Evolutionary conservation across 2,113 vertebrate genomes (phyloP).

Genomic region (Pelecanus crispus): DNA sequence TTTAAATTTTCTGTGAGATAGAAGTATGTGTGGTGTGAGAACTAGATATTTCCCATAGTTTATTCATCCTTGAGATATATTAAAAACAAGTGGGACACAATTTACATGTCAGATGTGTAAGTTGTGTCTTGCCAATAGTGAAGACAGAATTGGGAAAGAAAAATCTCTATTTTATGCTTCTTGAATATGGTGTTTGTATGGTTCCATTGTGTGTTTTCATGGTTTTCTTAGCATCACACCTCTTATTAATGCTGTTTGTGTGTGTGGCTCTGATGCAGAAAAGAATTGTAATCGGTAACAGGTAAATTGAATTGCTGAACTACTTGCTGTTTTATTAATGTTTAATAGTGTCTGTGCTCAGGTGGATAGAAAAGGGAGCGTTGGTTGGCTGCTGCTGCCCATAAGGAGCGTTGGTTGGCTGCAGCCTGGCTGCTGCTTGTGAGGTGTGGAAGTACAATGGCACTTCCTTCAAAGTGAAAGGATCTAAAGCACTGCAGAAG

Average conservation of each 20-base stretch:
- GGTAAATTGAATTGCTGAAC: conserved; percentile 42
- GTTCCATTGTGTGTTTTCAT: neutral
- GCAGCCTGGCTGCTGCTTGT: conserved; percentile 51
- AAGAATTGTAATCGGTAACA: conserved; percentile 4
- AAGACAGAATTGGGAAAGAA: neutral
- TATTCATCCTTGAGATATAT: neutral
- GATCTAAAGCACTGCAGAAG: conserved; percentile 7
- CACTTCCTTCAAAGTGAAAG: conserved; percentile 38
- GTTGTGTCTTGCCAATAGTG: neutral
- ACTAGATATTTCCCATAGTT: neutral
- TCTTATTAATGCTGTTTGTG: neutral
- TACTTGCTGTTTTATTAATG: conserved; percentile 31
- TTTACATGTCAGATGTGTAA: neutral
- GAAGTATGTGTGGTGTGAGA: neutral
- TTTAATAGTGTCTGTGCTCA: conserved; percentile 57
- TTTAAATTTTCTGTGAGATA: neutral
- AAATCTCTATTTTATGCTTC: neutral
- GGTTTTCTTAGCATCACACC: neutral
- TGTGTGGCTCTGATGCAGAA: neutral
- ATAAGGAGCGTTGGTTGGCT: conserved; percentile 45
- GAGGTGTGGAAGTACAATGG: conserved; percentile 44
- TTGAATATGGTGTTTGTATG: neutral
- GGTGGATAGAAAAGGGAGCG: conserved; percentile 53
- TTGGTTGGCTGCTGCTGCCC: conserved; percentile 48
- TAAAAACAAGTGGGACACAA: neutral